Evolutionary conservation across 2,888 invertebrate genomes (phyloP), one percentile per base, ranked within the genome.

Genomic region (Apamea epomidion): DNA sequence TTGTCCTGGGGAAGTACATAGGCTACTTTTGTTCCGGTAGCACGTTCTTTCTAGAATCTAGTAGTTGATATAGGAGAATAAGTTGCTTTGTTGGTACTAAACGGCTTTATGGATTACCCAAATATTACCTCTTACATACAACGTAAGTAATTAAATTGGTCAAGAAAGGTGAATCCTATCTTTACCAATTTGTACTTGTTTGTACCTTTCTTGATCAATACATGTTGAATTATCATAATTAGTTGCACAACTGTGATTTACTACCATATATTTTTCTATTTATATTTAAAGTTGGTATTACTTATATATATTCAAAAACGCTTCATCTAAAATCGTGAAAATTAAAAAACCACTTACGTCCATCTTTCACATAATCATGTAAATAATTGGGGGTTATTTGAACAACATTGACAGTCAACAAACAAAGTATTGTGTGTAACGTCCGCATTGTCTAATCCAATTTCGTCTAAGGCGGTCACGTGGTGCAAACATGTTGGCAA

Each of bases 281-380:
- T 70, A 5, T 29, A 12, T 74, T 64, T 25, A 8, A 45, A 70
- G 7, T 51, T 51, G 18, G 51, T 51, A 21, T 21, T 58, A 48
- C 48, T 14, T 2, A 25, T 25, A 58, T 25, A 18, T 51, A 18
- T 25, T 54, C 8, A 58, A 12, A 37, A 25, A 58, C 3, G 25
- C 10, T 8, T 58, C 3, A 58, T 25, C 25, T 25, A 58, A 58
- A 10, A 25, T 18, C 3, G 21, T 58, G 25, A 10, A 58, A 25
- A 58, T 29, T 8, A 62, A 16, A 16, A 65, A 65, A 54, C 0
- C 0, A 96, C 97, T 94, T 91, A 97, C 97, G 96, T 84, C 96
- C 97, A 91, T 95, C 94, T 88, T 92, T 95, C 2, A 96, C 94
- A 87, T 97, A 96, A 87, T 97, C 94, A 76, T 96, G 94, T 29